These are phyloP conservation scores for Lynx canadensis DNA, from an alignment of 2,113 vertebrate genomes.

Conservation along the genomic window DNA sequence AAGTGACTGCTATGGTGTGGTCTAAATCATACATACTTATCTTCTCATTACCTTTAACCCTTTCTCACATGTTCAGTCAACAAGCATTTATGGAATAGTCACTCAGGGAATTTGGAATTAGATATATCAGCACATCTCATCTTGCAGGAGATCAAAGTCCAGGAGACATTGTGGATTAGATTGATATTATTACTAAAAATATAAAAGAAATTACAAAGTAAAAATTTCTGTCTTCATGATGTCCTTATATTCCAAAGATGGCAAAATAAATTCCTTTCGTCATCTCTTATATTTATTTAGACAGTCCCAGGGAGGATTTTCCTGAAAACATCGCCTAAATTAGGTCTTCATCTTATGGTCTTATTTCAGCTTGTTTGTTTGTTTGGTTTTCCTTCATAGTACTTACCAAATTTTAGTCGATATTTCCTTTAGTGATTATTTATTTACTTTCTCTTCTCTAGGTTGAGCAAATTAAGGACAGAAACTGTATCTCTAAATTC, in stretches of 20 bases:
- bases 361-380: background rate
- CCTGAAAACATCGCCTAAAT: background rate
- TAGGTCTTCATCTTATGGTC: background rate
- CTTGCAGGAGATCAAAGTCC: background rate
- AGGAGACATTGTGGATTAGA: background rate
- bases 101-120: background rate
- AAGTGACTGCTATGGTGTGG: slow-evolving; percentile 51
- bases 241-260: background rate
- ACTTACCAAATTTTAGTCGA: background rate
- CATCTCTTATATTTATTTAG: background rate
- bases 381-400: background rate
- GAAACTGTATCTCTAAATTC: background rate
- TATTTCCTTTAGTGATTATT: background rate
- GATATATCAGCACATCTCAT: background rate
- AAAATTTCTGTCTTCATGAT: background rate
- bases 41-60: slow-evolving; percentile 41
- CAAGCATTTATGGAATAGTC: background rate
- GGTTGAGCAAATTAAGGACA: background rate
- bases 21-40: slow-evolving; percentile 65
- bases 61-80: slow-evolving; percentile 44
- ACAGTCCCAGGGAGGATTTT: background rate
- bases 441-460: background rate
- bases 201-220: background rate
- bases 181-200: slow-evolving; percentile 10
- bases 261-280: background rate